Base-by-base conservation (phyloP, 1,140 invertebrate species). In the Orius laevigatus region DNA sequence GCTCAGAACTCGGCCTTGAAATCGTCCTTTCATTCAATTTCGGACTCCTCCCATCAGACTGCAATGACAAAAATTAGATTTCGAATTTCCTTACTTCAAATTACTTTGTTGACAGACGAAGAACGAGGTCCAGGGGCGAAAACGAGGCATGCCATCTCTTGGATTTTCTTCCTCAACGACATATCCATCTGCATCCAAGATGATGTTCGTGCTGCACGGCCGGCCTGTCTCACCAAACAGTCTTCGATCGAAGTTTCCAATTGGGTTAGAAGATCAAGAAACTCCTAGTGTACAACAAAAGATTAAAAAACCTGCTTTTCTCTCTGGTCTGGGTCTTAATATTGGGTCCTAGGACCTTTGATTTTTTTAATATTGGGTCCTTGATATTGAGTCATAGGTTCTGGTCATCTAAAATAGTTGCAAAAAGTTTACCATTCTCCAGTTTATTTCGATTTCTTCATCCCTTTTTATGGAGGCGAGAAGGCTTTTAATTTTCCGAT, bases 171-270 rank as follows among this genome's bases (percentile, higher is more conserved):
- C 25, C 74, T 64, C 12, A 76, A 58, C 18, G 74, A 69, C 19
- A 74, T 58, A 53, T 78, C 75, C 68, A 79, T 71, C 55, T 74
- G 68, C 1, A 71, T 61, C 77, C 77, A 79, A 0, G 72, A 70
- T 1, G 70, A 70, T 2, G 74, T 73, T 20, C 75, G 66, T 34
- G 73, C 72, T 1, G 75, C 72, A 20, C 73, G 63, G 3, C 73
- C 65, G 14, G 75, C 75, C 50, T 78, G 74, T 11, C 72, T 58
- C 5, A 76, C 70, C 11, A 79, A 59, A 55, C 74, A 73, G 50
- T 76, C 74, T 56, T 79, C 76, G 5, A 78, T 68, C 16, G 69
- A 67, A 5, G 60, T 62, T 40, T 65, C 61, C 31, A 71, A 63
- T 41, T 66, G 64, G 2, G 55, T 57, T 19, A 72, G 48, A 20